Base-by-base conservation (phyloP, 2,888 invertebrate genomes). In the Mesorhabditis sp. region DNA sequence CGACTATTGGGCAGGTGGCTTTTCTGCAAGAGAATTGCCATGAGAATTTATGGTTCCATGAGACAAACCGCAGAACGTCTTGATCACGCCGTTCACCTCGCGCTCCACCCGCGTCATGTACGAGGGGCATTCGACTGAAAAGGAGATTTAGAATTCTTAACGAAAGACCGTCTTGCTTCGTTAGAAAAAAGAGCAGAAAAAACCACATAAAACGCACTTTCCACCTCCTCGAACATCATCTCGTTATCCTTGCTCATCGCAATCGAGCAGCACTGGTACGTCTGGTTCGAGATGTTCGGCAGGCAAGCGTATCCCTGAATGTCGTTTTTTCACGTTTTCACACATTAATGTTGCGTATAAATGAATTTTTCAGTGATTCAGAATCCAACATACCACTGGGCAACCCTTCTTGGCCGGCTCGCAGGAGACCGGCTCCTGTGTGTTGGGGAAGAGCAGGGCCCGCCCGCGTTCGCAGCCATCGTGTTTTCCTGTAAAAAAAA, bases 391-490 rank as follows among this genome's bases (percentile, higher is more conserved):
- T 42, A 74, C 78, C 45, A 70, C 69, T 0, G 78, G 78, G 44
- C 78, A 78, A 13, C 75, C 72, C 7, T 72, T 62, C 4, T 69
- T 70, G 45, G 72, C 62, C 3, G 78, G 78, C 63, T 78, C 76
- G 67, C 78, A 78, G 63, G 70, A 71, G 10, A 78, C 78, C 0
- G 78, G 74, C 45, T 78, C 76, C 42, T 75, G 75, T 3, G 78
- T 78, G 58, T 66, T 61, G 4, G 78, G 78, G 70, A 73, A 78
- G 10, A 78, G 67, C 4, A 78, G 72, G 10, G 74, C 78, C 15
- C 66, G 72, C 5, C 78, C 78, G 1, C 78, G 69, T 45, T 76
- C 75, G 62, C 78, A 78, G 0, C 78, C 78, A 5, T 72, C 76
- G 13, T 72, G 74, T 72, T 15, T 7, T n/a, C 63, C 13, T 7